Evolutionary conservation across 2,797 vertebrate genomes (phyloP).

Genomic region (Sebastes minor): DNA sequence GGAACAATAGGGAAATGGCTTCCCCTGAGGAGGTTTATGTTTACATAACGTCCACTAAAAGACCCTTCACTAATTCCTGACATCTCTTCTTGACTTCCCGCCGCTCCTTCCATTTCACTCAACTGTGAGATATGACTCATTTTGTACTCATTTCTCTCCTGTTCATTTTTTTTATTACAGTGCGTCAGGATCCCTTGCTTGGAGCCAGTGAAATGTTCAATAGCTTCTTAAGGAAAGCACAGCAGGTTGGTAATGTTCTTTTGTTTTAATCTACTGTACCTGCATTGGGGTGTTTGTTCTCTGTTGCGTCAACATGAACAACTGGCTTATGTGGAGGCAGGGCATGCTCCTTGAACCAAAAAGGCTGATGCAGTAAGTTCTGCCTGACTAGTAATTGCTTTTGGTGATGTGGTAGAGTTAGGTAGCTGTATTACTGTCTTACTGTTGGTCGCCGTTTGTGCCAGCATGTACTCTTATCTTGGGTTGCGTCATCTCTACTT

Average conservation of each 20-base stretch:
- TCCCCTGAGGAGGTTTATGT: neutral
- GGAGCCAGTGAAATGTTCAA: conserved; percentile 96
- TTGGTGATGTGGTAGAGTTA: conserved; percentile 26
- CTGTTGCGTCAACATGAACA: neutral
- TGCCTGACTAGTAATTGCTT: conserved; percentile 33
- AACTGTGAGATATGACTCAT: neutral
- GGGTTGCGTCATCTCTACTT: conserved; percentile 1
- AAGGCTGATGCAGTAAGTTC: conserved; percentile 19
- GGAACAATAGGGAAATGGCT: neutral
- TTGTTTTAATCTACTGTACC: neutral
- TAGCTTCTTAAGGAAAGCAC: conserved; percentile 95
- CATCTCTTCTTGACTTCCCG: neutral
- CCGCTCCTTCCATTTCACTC: neutral
- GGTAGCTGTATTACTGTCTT: neutral
- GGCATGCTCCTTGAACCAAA: conserved; percentile 10
- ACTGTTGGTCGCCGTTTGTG: neutral
- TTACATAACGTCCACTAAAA: neutral
- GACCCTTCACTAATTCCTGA: neutral
- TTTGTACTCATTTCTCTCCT: neutral
- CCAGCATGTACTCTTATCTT: neutral
- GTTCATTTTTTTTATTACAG: conserved; percentile 66
- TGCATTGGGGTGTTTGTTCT: neutral
- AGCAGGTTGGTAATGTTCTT: conserved; percentile 86
- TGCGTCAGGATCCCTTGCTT: conserved; percentile 93
- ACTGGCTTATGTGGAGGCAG: conserved; percentile 2